Conservation (phyloP, 2,888 invertebrate species). For the Schizaphis graminum region DNA sequence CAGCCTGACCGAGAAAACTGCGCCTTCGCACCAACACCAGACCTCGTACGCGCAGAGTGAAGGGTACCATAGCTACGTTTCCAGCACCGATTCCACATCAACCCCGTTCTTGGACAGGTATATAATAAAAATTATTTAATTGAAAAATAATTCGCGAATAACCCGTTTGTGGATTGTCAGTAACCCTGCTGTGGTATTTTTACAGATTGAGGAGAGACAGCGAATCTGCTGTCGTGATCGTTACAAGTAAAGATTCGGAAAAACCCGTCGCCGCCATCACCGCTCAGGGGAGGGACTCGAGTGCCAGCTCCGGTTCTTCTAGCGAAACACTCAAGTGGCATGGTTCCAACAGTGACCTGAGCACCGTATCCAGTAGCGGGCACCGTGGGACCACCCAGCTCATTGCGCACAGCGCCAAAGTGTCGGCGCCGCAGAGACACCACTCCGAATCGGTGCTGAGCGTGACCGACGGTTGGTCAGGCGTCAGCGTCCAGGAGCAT, state of each 20-base stretch:
- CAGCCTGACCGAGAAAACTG: slow-evolving; percentile 66
- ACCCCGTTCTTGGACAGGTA: slow-evolving; percentile 83
- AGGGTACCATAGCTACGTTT: slow-evolving; percentile 85
- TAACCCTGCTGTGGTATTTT: not conserved
- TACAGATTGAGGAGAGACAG: slow-evolving; percentile 75
- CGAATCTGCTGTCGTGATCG: slow-evolving; percentile 73
- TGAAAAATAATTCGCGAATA: not conserved
- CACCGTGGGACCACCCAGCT: slow-evolving; percentile 72
- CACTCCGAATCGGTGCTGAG: slow-evolving; percentile 81
- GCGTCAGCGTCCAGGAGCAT: slow-evolving; percentile 44
- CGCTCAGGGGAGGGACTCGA: slow-evolving; percentile 68
- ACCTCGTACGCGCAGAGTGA: slow-evolving; percentile 84
- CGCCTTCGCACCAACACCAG: slow-evolving; percentile 77
- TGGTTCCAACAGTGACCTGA: slow-evolving; percentile 67
- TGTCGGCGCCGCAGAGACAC: slow-evolving; percentile 83
- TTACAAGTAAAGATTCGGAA: slow-evolving; percentile 29
- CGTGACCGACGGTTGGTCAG: slow-evolving; percentile 72
- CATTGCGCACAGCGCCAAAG: slow-evolving; percentile 83
- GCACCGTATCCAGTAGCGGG: slow-evolving; percentile 67
- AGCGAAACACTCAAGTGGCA: slow-evolving; percentile 87
- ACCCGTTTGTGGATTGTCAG: not conserved
- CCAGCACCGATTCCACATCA: slow-evolving; percentile 81
- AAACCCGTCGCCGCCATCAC: not conserved
- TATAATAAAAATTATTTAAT: not conserved
- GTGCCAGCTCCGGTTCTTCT: slow-evolving; percentile 72